These are phyloP conservation scores for Rhinatrema bivittatum DNA, from an alignment of 2,797 vertebrate species.

Conservation along the genomic window DNA sequence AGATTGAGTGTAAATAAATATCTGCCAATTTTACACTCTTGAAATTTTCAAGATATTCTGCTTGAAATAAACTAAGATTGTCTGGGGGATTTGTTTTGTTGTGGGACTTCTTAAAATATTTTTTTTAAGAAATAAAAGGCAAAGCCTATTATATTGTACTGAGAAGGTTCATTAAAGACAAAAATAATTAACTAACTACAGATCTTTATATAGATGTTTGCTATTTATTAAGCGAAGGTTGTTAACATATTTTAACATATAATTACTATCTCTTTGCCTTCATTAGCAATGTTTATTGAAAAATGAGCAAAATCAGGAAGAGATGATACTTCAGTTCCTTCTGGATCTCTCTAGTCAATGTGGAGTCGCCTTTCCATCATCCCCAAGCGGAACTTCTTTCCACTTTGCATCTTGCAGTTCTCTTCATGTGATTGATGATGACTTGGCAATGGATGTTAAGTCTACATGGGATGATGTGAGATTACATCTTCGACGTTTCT, in stretches of 20 bases:
- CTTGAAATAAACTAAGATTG: no score
- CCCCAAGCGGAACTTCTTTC: conserved; percentile 40
- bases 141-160: no score
- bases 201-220: no score
- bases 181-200: no score
- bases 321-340: conserved; percentile 73
- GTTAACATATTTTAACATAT: neutral
- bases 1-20: no score
- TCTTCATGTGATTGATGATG: conserved; percentile 72
- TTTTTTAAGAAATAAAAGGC: no score
- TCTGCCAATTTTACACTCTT: no score
- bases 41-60: no score
- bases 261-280: conserved; percentile 29
- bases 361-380: conserved; percentile 66
- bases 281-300: conserved; percentile 75
- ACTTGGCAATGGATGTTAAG: conserved; percentile 64
- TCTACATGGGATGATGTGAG: conserved; percentile 81
- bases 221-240: no score
- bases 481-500: conserved; percentile 71
- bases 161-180: no score
- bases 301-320: conserved; percentile 73
- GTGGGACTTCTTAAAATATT: no score
- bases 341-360: conserved; percentile 74
- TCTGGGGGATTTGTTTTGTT: no score
- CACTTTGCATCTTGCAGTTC: conserved; percentile 49